Evolutionary conservation across 2,113 vertebrate genomes (phyloP), one percentile per base, ranked within the genome.

Genomic region (Numida meleagris): DNA sequence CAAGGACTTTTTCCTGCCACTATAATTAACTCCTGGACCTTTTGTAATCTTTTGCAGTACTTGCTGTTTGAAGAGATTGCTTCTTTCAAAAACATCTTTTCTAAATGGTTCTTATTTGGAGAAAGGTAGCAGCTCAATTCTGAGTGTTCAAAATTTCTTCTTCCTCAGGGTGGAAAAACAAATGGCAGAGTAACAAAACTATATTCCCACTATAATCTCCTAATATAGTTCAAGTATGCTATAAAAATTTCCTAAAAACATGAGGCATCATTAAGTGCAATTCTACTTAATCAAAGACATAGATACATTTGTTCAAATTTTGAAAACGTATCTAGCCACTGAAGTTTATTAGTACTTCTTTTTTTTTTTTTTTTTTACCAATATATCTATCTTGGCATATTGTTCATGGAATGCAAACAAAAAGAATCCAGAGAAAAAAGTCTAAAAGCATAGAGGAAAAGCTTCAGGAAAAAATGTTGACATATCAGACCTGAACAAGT

Each of bases 101-200:
- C 79, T 76, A 86, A 72, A 76, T 3, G 2, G 14, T 27, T 86
- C 81, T 94, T 95, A 36, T 27, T 62, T 46, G 61, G 78, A 62
- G 53, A 70, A 84, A 79, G 92, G 70, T 18, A 70, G 62, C 65
- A 92, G 40, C 68, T 66, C 61, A 91, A 86, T 78, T 78, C 34
- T 88, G 43, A 89, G 45, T 82, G 75, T 93, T 93, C 36, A 76
- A 34, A 36, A 94, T 89, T 72, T 71, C 79, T 86, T 83, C 23
- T 89, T 95, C 24, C 10, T 73, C 59, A 57, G 11, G 48, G 12
- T 53, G 29, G 23, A 66, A 85, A 86, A 89, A 29, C 23, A 75
- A 57, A 40, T 23, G 48, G 42, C 29, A 42, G 19, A 77, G 40
- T 12, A 78, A 62, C 12, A 88, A 80, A 90, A 73, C 16, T 77